Evolutionary conservation across 2,113 vertebrate species (phyloP).

Genomic region (Cichladusa arquata): DNA sequence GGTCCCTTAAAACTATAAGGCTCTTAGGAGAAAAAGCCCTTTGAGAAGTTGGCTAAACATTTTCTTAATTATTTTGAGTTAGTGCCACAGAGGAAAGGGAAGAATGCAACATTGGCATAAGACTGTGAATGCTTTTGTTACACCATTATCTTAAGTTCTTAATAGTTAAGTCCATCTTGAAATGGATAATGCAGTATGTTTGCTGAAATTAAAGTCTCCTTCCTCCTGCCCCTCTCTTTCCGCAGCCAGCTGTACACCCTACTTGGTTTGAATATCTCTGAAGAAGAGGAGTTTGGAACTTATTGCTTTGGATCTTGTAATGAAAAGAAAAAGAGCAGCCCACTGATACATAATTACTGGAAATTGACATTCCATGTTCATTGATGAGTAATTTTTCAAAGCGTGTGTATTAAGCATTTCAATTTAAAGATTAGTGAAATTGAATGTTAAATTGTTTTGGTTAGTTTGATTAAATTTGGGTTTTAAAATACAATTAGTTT

Average conservation of each 20-base stretch:
- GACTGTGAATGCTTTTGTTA: neutral
- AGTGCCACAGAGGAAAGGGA: neutral
- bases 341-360: slow-evolving; percentile 18
- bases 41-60: neutral
- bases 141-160: neutral
- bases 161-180: neutral
- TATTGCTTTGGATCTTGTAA: slow-evolving; percentile 56
- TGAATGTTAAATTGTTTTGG: slow-evolving; percentile 28
- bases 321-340: neutral
- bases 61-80: neutral
- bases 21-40: neutral
- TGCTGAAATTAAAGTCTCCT: neutral
- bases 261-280: slow-evolving; percentile 32
- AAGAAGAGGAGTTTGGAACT: slow-evolving; percentile 53
- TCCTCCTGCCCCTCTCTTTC: neutral
- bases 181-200: neutral
- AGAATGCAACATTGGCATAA: neutral
- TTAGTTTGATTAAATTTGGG: slow-evolving; percentile 61
- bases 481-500: slow-evolving; percentile 55
- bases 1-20: neutral
- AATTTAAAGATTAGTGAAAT: slow-evolving; percentile 41
- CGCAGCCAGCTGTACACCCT: slow-evolving; percentile 1
- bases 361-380: slow-evolving; percentile 26
- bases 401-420: slow-evolving; percentile 38
- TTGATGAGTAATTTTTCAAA: slow-evolving; percentile 47